Percentiles rank a stretch among this genome's conserved stretches.
Conservation (phyloP, 1,140 invertebrate genomes). For the Macrobrachium rosenbergii region DNA sequence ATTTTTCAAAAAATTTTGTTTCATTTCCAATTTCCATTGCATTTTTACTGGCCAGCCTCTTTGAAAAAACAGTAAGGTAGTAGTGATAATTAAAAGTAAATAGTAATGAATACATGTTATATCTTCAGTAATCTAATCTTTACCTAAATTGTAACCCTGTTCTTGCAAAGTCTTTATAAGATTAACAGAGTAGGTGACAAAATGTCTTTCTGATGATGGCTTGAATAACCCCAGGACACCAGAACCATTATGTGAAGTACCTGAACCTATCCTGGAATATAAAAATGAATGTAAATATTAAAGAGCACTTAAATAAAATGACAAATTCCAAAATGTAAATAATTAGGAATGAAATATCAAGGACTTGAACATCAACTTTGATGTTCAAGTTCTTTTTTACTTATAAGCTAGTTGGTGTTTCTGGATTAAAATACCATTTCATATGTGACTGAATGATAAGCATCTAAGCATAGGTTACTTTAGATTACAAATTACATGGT, state of each 20-base stretch:
- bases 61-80: no score
- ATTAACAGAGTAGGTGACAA: conserved; percentile 53
- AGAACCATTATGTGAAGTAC: conserved; percentile 55
- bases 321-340: background rate
- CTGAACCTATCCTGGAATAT: conserved; percentile 40
- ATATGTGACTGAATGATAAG: no score
- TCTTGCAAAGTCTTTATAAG: conserved; percentile 48
- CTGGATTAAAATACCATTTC: no score
- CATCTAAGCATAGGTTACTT: no score
- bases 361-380: background rate
- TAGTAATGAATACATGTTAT: no score
- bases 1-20: background rate
- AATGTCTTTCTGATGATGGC: conserved; percentile 48
- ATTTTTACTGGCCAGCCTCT: no score
- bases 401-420: no score
- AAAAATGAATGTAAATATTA: background rate
- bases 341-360: background rate
- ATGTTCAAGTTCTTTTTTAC: no score
- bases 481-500: no score
- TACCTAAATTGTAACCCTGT: conserved; percentile 48
- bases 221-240: conserved; percentile 55
- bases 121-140: background rate
- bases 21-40: no score
- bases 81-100: no score
- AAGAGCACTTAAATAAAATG: background rate